Evolutionary conservation across 2,888 invertebrate species (phyloP), one percentile per base, ranked within the genome.

Genomic region (Ormia ochracea): DNA sequence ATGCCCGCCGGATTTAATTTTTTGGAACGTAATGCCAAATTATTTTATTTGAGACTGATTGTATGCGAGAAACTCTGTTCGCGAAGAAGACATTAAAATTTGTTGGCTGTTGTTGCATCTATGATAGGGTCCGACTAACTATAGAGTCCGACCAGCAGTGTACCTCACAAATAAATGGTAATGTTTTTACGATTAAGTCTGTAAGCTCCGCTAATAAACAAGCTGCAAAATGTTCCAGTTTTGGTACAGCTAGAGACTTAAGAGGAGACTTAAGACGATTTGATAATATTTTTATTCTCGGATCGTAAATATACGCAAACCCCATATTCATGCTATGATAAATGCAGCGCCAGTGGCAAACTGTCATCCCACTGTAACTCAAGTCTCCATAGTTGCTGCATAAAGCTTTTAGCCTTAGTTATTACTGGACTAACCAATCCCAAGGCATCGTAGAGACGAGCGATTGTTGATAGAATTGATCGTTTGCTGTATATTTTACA

Each of bases 141-240:
- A 66, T 81, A 2, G 69, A 81, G 31, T 81, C 70, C 0, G 77
- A 73, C 81, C 81, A 81, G 41, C 76, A 73, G 19, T 78, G 43
- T 12, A 69, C 38, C n/a, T n/a, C n/a, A n/a, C n/a, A n/a, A n/a
- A n/a, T n/a, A n/a, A n/a, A n/a, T n/a, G n/a, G n/a, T n/a, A n/a
- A n/a, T n/a, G n/a, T n/a, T n/a, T n/a, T n/a, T n/a, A n/a, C n/a
- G n/a, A n/a, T n/a, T n/a, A n/a, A n/a, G n/a, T n/a, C n/a, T n/a
- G n/a, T n/a, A n/a, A n/a, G n/a, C n/a, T n/a, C n/a, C n/a, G n/a
- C n/a, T n/a, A n/a, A n/a, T n/a, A n/a, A n/a, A n/a, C n/a, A n/a
- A n/a, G n/a, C n/a, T n/a, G n/a, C n/a, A n/a, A n/a, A n/a, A n/a
- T n/a, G 10, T 48, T 61, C 61, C 3, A 61, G 31, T 12, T 43